Evolutionary conservation across 2,888 invertebrate genomes (phyloP).

Genomic region (Tenthredo notha): DNA sequence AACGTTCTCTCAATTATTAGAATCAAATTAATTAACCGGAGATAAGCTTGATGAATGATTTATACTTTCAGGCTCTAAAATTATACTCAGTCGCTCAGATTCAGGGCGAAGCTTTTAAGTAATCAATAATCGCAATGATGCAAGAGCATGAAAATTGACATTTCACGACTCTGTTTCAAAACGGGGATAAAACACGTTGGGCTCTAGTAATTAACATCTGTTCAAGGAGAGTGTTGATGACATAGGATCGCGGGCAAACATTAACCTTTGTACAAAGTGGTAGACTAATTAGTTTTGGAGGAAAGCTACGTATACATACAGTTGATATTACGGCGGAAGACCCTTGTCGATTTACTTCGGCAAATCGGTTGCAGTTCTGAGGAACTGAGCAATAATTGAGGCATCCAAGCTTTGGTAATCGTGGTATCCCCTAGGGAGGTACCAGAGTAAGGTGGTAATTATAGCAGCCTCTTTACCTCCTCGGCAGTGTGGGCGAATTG

Average conservation of each 20-base stretch:
- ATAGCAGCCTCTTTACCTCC: not conserved
- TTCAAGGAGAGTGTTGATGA: not conserved
- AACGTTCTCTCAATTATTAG: not conserved
- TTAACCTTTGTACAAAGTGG: not conserved
- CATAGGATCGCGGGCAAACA: not conserved
- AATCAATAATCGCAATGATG: not conserved
- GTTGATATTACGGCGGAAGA: not conserved
- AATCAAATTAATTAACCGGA: not conserved
- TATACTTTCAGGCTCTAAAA: not conserved
- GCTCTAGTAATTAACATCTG: not conserved
- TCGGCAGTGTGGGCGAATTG: slow-evolving; percentile 7
- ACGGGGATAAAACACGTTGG: not conserved
- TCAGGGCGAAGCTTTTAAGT: not conserved
- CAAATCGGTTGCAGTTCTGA: slow-evolving; percentile 2
- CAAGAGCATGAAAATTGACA: not conserved
- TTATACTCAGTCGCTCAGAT: not conserved
- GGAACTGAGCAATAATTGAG: slow-evolving; percentile 11
- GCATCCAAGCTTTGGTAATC: slow-evolving; percentile 31
- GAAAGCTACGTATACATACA: not conserved
- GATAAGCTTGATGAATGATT: not conserved
- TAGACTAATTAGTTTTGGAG: slow-evolving; percentile 22
- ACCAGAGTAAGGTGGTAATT: not conserved
- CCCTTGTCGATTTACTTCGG: not conserved
- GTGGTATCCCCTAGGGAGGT: not conserved
- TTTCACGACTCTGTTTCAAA: not conserved